These are phyloP conservation scores for Eupithecia insigniata DNA, from an alignment of 2,888 invertebrate genomes.

Conservation along the genomic window DNA sequence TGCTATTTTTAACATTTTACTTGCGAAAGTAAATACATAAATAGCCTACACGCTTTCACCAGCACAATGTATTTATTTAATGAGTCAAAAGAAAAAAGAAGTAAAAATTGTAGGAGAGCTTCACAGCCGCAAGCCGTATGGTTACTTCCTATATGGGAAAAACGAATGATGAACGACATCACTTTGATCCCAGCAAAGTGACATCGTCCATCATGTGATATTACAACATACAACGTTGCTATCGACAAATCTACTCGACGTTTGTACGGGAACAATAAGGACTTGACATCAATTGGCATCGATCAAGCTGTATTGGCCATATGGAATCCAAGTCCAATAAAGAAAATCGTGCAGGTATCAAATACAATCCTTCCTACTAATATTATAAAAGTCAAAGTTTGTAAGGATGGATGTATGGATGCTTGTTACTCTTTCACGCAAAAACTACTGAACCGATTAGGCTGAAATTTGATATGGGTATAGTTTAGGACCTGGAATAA, in stretches of 20 bases:
- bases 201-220: conserved; percentile 24
- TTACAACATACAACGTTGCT: conserved; percentile 7
- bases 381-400: too few relatives aligned
- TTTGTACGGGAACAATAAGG: conserved; percentile 14
- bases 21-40: neutral
- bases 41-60: neutral
- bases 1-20: conserved; percentile 1
- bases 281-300: conserved; percentile 19
- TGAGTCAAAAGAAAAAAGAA: neutral
- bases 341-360: neutral
- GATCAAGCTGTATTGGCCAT: conserved; percentile 10
- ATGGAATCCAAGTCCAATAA: neutral
- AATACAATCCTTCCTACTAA: neutral
- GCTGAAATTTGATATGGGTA: too few relatives aligned
- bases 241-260: conserved; percentile 9
- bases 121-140: neutral
- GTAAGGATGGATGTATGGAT: too few relatives aligned
- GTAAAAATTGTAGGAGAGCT: neutral
- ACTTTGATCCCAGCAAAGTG: conserved; percentile 12
- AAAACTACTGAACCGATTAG: too few relatives aligned
- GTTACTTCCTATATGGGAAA: neutral
- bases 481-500: too few relatives aligned
- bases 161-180: conserved; percentile 13
- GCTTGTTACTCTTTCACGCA: too few relatives aligned
- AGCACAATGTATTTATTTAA: neutral